Percentiles rank a stretch among this genome's conserved stretches.
Conservation (phyloP, 1,140 invertebrate species). For the Tetramorium parvispinum region DNA sequence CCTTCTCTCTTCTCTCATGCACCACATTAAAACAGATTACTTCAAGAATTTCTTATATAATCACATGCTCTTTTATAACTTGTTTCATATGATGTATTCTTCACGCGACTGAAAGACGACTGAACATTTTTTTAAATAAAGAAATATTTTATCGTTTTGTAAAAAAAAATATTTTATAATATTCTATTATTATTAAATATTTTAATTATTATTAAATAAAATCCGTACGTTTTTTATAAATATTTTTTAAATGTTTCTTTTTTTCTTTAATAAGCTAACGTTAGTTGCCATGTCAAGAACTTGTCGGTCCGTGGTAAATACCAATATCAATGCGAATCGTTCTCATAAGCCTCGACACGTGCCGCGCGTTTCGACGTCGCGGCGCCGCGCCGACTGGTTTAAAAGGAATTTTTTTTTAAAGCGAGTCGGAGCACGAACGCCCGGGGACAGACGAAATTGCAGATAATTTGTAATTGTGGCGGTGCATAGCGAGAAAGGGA, state of each 20-base stretch:
- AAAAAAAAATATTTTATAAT: constrained; percentile 4
- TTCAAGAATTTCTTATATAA: neutral
- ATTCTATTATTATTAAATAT: neutral
- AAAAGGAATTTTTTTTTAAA: constrained; percentile 63
- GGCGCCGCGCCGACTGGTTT: constrained; percentile 11
- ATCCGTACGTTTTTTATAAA: neutral
- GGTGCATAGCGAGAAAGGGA: constrained; percentile 34
- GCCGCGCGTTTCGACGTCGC: constrained; percentile 2
- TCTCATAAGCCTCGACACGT: constrained; percentile 3
- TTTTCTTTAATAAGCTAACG: neutral
- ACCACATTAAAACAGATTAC: constrained; percentile 7
- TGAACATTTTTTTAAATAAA: neutral
- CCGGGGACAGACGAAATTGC: constrained; percentile 70
- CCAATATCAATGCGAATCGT: neutral
- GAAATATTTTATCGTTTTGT: neutral
- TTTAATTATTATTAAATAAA: neutral
- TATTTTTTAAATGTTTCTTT: neutral
- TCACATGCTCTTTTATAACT: neutral
- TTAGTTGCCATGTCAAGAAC: neutral
- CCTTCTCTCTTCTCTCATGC: neutral
- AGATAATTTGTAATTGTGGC: constrained; percentile 75
- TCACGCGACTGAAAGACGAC: neutral
- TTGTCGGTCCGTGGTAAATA: neutral
- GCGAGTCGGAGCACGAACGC: constrained; percentile 47
- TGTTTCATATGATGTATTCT: neutral